These are phyloP conservation scores for Meiosimyza platycephala DNA, from an alignment of 2,888 invertebrate species.

Conservation along the genomic window DNA sequence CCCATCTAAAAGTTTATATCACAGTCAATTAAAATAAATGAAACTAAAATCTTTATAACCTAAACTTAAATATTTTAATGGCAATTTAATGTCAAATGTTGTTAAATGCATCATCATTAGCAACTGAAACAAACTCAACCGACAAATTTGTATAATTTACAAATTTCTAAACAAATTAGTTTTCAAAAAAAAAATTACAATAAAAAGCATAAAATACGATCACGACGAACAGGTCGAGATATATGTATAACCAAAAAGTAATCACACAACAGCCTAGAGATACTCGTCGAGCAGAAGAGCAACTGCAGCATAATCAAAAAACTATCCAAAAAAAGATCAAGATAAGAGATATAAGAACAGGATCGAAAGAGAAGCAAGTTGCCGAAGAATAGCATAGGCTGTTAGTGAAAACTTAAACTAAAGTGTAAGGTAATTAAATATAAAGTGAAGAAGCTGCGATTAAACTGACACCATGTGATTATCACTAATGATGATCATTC, in stretches of 20 bases:
- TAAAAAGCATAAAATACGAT: constrained; percentile 18
- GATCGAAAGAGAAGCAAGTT: not conserved
- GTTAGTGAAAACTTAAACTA: not conserved
- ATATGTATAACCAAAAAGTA: too few species aligned
- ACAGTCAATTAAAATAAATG: not conserved
- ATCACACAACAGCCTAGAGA: too few species aligned
- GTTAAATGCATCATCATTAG: constrained; percentile 10
- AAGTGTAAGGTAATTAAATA: not conserved
- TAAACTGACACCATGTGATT: not conserved
- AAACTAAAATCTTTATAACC: not conserved
- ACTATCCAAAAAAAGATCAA: not conserved
- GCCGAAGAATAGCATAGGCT: too few species aligned
- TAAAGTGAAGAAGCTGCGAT: constrained; percentile 1
- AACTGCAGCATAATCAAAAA: constrained; percentile 1
- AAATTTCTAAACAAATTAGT: constrained; percentile 36
- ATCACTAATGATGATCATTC: not conserved
- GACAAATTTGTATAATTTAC: constrained; percentile 32
- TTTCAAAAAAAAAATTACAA: constrained; percentile 13
- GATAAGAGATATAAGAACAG: not conserved
- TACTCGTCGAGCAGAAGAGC: too few species aligned
- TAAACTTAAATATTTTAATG: constrained; percentile 29
- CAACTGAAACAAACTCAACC: not conserved
- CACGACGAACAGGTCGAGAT: not conserved
- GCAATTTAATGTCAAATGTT: constrained; percentile 32
- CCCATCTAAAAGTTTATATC: not conserved